phyloP scores from a whole-genome alignment of 37 sponge, comb jelly and placozoan genomes.

The Halisarca cf. caerulea region DNA sequence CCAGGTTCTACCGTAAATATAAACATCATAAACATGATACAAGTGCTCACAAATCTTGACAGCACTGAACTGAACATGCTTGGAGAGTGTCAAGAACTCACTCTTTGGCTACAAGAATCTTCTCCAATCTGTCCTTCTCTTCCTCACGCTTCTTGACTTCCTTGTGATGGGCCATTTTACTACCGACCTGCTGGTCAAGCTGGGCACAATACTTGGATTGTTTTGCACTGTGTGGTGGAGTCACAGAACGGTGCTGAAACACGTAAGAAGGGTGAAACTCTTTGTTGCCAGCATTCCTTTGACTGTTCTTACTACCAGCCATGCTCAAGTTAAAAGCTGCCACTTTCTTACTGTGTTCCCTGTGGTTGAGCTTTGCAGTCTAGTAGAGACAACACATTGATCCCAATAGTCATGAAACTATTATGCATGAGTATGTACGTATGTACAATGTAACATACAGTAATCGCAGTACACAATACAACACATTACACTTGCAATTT shows the following conservation, averaged over 20 bases:
- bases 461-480: too few relatives aligned
- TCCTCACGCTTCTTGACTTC: conserved; percentile 40
- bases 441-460: too few relatives aligned
- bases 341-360: conserved; percentile 42
- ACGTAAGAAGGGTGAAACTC: conserved; percentile 75
- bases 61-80: neutral
- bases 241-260: conserved; percentile 61
- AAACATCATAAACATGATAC: too few relatives aligned
- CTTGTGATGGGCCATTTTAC: neutral
- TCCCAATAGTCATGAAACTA: neutral
- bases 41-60: neutral
- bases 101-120: conserved; percentile 65
- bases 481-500: too few relatives aligned
- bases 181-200: conserved; percentile 73
- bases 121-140: conserved; percentile 59
- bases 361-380: conserved; percentile 9
- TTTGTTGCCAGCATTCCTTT: conserved; percentile 12
- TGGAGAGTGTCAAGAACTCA: conserved; percentile 8
- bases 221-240: conserved; percentile 38
- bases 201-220: conserved; percentile 64
- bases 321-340: conserved; percentile 47
- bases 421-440: too few relatives aligned
- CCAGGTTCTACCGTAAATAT: too few relatives aligned
- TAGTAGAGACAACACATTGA: neutral
- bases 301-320: conserved; percentile 22